phyloP scores from a whole-genome alignment of 2,888 invertebrate genomes.

The Stegana nigrithorax region DNA sequence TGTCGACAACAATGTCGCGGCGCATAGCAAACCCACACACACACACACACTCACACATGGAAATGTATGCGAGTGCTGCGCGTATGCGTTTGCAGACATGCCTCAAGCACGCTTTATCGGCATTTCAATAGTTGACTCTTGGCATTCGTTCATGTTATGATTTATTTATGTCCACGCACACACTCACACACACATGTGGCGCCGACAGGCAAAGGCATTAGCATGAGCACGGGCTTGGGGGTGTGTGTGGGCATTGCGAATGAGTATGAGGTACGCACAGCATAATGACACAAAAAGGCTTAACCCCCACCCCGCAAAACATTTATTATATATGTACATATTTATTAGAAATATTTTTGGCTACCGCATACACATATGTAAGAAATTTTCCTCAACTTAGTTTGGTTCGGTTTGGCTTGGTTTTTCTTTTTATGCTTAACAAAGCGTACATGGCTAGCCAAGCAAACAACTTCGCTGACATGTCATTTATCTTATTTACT shows the following conservation, averaged over 20 bases:
- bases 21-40: neutral
- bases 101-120: slow-evolving; percentile 52
- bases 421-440: neutral
- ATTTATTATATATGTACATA: slow-evolving; percentile 1
- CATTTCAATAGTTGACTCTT: slow-evolving; percentile 55
- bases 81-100: slow-evolving; percentile 28
- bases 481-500: slow-evolving; percentile 15
- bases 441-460: neutral
- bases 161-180: slow-evolving; percentile 57
- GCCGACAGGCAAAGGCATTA: too few species aligned
- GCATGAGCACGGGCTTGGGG: too few species aligned
- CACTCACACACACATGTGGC: neutral
- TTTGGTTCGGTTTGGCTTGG: too few species aligned
- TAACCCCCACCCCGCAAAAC: neutral
- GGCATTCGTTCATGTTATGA: slow-evolving; percentile 44
- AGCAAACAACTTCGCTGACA: slow-evolving; percentile 7
- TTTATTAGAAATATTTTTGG: slow-evolving; percentile 16
- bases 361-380: too few species aligned
- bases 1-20: slow-evolving; percentile 3
- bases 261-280: too few species aligned
- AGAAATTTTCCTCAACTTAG: too few species aligned
- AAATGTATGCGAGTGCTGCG: neutral
- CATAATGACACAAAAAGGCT: slow-evolving; percentile 58
- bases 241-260: too few species aligned
- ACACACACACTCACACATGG: neutral